phyloP scores from a whole-genome alignment of 64 coral and sea anemone species.

The Dendronephthya gigantea region DNA sequence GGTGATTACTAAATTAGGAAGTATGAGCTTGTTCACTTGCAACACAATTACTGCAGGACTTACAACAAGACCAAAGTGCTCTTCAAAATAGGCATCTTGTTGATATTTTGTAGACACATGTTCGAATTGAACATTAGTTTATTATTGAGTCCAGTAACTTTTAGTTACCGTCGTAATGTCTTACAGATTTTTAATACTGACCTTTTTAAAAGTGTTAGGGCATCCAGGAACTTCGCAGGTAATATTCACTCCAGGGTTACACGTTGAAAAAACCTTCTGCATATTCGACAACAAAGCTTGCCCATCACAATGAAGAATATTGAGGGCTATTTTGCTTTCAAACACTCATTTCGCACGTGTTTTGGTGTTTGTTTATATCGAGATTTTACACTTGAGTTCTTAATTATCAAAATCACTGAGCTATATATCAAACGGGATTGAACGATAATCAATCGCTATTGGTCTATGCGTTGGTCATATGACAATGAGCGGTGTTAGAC shows the following conservation, averaged over 20 bases:
- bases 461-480: background rate
- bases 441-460: background rate
- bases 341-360: too few relatives aligned
- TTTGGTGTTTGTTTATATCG: too few relatives aligned
- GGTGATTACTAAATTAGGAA: too few relatives aligned
- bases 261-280: background rate
- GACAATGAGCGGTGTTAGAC: too few relatives aligned
- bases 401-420: background rate
- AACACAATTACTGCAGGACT: too few relatives aligned
- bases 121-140: too few relatives aligned
- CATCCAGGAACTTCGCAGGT: constrained; percentile 29
- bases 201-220: constrained; percentile 3
- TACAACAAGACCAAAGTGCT: too few relatives aligned
- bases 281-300: background rate
- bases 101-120: constrained; percentile 23
- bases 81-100: constrained; percentile 22
- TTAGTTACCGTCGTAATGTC: too few relatives aligned
- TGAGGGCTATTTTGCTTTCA: too few relatives aligned
- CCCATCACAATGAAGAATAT: background rate
- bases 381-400: background rate
- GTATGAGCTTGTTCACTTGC: too few relatives aligned
- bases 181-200: too few relatives aligned
- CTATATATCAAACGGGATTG: background rate
- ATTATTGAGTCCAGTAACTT: too few relatives aligned
- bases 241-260: background rate